phyloP scores from a whole-genome alignment of 2,113 vertebrate genomes.

The Silurus glanis region DNA sequence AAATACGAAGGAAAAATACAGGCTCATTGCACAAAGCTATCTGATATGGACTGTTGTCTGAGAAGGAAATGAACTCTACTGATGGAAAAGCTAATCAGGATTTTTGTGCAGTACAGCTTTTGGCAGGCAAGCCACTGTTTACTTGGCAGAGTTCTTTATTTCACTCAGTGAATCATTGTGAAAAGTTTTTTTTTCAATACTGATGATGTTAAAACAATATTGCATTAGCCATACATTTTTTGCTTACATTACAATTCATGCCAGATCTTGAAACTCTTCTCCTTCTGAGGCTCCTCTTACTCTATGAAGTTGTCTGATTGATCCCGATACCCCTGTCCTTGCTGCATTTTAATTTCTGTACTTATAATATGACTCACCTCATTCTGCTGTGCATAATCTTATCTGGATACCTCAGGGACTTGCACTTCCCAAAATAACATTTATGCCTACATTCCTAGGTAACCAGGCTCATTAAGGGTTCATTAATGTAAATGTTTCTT shows the following conservation, averaged over 20 bases:
- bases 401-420: not conserved
- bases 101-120: not conserved
- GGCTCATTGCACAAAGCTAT: not conserved
- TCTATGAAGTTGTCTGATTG: not conserved
- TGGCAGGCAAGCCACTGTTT: conserved; percentile 32
- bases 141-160: conserved; percentile 16
- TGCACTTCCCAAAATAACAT: not conserved
- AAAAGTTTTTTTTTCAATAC: not conserved
- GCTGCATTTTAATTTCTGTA: not conserved
- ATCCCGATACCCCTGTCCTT: not conserved
- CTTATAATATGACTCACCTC: conserved; percentile 7
- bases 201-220: not conserved
- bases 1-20: not conserved
- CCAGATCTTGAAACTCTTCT: not conserved
- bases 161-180: conserved; percentile 15
- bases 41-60: not conserved
- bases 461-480: not conserved
- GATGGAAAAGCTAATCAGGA: conserved; percentile 23
- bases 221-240: not conserved
- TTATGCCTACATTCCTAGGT: too few relatives aligned
- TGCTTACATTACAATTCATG: not conserved
- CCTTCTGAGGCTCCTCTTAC: not conserved
- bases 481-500: not conserved
- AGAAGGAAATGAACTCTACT: conserved; percentile 7
- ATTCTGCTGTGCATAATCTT: not conserved